Conservation (phyloP, 2,888 invertebrate species). For the Rotaria sp. region DNA sequence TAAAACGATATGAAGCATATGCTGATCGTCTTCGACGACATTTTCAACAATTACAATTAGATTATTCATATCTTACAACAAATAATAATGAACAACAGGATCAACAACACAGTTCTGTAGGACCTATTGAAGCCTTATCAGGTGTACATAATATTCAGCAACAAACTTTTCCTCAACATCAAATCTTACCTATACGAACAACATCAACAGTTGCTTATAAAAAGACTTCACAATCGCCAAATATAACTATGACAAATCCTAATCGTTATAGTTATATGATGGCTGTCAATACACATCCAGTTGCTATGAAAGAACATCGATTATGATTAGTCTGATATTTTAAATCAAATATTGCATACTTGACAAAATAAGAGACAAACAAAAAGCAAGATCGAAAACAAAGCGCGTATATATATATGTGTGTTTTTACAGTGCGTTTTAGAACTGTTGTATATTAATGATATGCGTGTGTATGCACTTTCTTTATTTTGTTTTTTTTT, state of each 20-base stretch:
- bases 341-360: not conserved
- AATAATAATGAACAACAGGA: not conserved
- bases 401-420: not conserved
- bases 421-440: slow-evolving; percentile 19
- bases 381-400: too few species aligned
- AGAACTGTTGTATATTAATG: slow-evolving; percentile 18
- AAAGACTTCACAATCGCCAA: not conserved
- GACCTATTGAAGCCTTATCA: not conserved
- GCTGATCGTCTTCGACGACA: slow-evolving; percentile 18
- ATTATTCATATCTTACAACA: not conserved
- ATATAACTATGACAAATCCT: not conserved
- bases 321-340: slow-evolving; percentile 1
- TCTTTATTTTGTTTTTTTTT: not conserved
- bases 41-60: slow-evolving; percentile 21
- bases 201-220: not conserved
- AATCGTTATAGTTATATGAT: slow-evolving; percentile 12
- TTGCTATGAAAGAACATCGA: not conserved
- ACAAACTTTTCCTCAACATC: not conserved
- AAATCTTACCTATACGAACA: not conserved
- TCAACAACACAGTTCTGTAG: not conserved
- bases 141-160: not conserved
- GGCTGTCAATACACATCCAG: slow-evolving; percentile 3
- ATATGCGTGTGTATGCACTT: not conserved
- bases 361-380: not conserved
- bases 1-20: slow-evolving; percentile 7